Percentiles rank a stretch among this genome's conserved stretches.
phyloP scores from a whole-genome alignment of 2,888 invertebrate genomes.

The Taenaris catops region DNA sequence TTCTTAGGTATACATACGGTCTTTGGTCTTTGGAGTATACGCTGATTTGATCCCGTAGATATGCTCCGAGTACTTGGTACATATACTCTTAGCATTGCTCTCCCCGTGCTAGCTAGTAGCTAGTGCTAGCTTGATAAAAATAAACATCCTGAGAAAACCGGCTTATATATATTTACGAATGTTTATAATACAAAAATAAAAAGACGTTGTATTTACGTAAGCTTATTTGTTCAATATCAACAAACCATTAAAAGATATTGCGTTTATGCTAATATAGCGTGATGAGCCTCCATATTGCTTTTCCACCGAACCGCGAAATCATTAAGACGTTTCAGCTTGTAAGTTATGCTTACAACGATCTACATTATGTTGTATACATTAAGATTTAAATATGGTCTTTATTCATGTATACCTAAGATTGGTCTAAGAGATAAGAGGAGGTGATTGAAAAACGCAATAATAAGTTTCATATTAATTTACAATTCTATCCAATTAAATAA shows the following conservation, averaged over 20 bases:
- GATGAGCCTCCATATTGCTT: conserved; percentile 3
- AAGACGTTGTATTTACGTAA: not conserved
- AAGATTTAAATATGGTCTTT: conserved; percentile 11
- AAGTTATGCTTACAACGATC: conserved; percentile 9
- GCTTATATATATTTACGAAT: too few species aligned
- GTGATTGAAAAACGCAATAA: too few species aligned
- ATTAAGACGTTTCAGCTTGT: conserved; percentile 13
- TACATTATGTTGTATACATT: conserved; percentile 9
- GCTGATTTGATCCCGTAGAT: too few species aligned
- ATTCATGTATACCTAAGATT: conserved; percentile 4
- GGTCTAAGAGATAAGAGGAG: not conserved
- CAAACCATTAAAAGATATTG: not conserved
- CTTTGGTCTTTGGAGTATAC: too few species aligned
- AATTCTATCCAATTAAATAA: not conserved
- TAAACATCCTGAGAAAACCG: too few species aligned
- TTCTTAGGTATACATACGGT: too few species aligned
- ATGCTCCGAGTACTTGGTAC: too few species aligned
- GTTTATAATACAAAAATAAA: too few species aligned
- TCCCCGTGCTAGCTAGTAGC: too few species aligned
- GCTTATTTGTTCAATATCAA: not conserved
- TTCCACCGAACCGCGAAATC: conserved; percentile 1
- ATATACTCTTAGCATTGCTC: too few species aligned
- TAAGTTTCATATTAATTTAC: too few species aligned
- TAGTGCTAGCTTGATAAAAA: too few species aligned
- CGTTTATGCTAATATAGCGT: conserved; percentile 8